Evolutionary conservation across 1,140 invertebrate species (phyloP), one percentile per base, ranked within the genome.

Genomic region (Euura saliciscinereae): DNA sequence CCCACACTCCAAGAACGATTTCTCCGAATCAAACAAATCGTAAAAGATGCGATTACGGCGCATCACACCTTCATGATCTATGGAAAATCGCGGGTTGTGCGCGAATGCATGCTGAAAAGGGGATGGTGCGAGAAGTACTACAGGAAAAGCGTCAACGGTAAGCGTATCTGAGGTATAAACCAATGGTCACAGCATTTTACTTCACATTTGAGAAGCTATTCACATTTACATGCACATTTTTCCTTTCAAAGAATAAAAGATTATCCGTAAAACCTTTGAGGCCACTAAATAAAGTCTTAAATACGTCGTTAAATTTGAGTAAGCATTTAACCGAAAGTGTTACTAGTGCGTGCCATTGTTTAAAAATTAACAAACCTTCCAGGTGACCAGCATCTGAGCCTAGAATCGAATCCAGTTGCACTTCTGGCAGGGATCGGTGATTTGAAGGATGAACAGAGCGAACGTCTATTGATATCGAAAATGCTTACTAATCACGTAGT

Each of bases 401-500:
- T 82, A 4, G 81, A 87, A 2, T 78, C 85, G 5, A 85, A 75
- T 67, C 85, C 86, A 2, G 76, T 85, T 4, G 10, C 78, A 43
- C 68, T 88, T 4, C 68, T 88, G 4, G 75, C 81, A 11, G 85
- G 86, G 0, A 82, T 85, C 10, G 83, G 83, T 0, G 77, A 87
- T 7, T 65, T 87, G 1, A 82, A 71, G 7, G 84, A 87, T 46
- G 66, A 76, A 0, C 83, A 84, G 65, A 86, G 79, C 69, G 81
- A 87, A 71, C 75, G 76, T n/a, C 69, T 82, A 11, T 72, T 88
- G 6, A 84, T 88, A 11, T 87, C 86, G 0, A 83, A 79, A 64
- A 86, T 87, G 85, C 77, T 88, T 6, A 79, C 74, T 4, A 86
- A 93, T 79, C 91, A 92, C 77, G 91, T 92, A 0, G 92, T 96